Evolutionary conservation across 2,797 vertebrate species (phyloP).

Genomic region (Enteromius radiatus): DNA sequence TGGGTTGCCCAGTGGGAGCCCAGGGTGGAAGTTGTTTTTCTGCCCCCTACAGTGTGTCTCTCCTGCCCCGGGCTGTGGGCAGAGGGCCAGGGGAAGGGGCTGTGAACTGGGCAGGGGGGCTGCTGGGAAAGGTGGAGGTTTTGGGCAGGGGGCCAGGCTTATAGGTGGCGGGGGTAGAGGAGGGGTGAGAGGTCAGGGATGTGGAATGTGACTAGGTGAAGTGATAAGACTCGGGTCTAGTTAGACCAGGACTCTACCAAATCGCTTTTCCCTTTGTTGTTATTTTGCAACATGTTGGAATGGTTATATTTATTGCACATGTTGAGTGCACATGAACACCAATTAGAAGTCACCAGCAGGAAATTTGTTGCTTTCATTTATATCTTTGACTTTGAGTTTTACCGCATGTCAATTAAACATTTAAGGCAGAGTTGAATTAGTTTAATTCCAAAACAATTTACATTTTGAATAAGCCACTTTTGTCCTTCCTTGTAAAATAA

Average conservation of each 20-base stretch:
- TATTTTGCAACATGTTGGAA: not conserved
- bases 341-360: not conserved
- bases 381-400: not conserved
- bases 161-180: constrained; percentile 63
- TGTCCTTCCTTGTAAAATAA: not conserved
- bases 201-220: constrained; percentile 51
- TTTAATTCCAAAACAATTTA: too few species aligned
- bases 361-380: not conserved
- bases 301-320: not conserved
- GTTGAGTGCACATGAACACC: not conserved
- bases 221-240: constrained; percentile 48
- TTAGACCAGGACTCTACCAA: not conserved
- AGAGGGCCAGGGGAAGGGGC: constrained; percentile 73
- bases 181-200: constrained; percentile 43
- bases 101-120: constrained; percentile 72
- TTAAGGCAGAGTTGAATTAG: not conserved
- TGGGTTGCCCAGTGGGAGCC: constrained; percentile 76
- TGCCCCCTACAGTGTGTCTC: constrained; percentile 78
- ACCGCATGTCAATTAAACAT: not conserved
- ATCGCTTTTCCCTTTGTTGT: not conserved
- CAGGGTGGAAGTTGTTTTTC: constrained; percentile 83
- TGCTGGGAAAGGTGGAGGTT: constrained; percentile 74
- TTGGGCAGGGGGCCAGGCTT: constrained; percentile 72
- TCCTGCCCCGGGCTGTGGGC: constrained; percentile 77
- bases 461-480: not conserved